A percentile compares a stretch with the other conserved stretches of the same genome.
These are phyloP conservation scores for Aphis craccivora DNA, from an alignment of 1,140 invertebrate genomes.

Conservation along the genomic window DNA sequence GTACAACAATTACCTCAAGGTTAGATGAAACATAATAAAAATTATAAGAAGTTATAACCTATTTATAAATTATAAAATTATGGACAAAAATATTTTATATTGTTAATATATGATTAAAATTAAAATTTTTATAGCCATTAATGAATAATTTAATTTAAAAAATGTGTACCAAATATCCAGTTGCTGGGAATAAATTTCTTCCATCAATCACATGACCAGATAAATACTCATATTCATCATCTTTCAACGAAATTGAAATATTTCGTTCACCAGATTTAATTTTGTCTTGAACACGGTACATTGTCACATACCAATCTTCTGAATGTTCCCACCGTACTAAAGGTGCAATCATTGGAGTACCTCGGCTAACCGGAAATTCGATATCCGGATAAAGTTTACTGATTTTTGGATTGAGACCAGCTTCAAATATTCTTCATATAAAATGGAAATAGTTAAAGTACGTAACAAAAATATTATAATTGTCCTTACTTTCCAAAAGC, in stretches of 20 bases:
- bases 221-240: conserved; percentile 79
- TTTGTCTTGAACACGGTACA: conserved; percentile 70
- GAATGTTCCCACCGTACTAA: conserved; percentile 91
- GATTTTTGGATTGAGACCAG: conserved; percentile 61
- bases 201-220: conserved; percentile 88
- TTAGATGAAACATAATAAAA: not conserved
- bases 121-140: not conserved
- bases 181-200: conserved; percentile 87
- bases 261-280: conserved; percentile 72
- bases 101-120: too few relatives aligned
- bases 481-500: conserved; percentile 73
- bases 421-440: conserved; percentile 60
- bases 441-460: conserved; percentile 43
- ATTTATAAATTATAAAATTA: not conserved
- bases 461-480: not conserved
- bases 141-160: not conserved
- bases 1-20: too few relatives aligned
- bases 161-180: conserved; percentile 70
- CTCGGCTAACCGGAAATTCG: conserved; percentile 79
- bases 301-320: conserved; percentile 74
- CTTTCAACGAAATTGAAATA: conserved; percentile 70
- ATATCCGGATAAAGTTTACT: conserved; percentile 71
- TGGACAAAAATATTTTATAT: too few relatives aligned
- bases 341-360: conserved; percentile 79
- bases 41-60: not conserved